phyloP scores from a whole-genome alignment of 2,113 vertebrate species.

The Spea multiplicata region DNA sequence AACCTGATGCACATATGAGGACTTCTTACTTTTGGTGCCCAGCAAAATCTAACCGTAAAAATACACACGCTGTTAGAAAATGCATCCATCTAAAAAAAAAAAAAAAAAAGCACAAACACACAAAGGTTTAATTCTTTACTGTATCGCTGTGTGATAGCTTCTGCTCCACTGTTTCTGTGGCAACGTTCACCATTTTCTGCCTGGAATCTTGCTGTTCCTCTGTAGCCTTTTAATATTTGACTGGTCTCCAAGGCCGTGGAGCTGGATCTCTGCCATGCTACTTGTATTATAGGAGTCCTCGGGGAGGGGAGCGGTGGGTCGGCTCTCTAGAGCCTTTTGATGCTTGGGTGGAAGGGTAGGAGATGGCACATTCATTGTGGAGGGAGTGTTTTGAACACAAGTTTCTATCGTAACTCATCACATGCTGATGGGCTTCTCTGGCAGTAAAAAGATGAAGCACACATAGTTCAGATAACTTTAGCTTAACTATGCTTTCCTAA shows the following conservation, averaged over 20 bases:
- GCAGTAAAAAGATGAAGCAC: not conserved
- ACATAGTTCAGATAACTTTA: not conserved
- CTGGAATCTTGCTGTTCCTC: slow-evolving; percentile 20
- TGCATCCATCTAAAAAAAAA: not conserved
- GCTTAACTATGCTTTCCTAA: not conserved
- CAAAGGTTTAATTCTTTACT: slow-evolving; percentile 28
- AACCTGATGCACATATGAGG: no score
- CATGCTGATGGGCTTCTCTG: not conserved
- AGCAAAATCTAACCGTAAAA: not conserved
- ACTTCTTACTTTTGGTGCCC: not conserved
- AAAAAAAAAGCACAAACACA: not conserved
- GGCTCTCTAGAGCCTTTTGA: not conserved
- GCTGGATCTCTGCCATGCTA: slow-evolving; percentile 34
- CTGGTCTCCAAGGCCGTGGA: slow-evolving; percentile 37
- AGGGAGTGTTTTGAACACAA: not conserved
- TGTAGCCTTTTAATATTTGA: slow-evolving; percentile 45
- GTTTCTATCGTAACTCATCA: not conserved
- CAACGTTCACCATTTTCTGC: slow-evolving; percentile 1
- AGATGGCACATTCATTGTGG: not conserved
- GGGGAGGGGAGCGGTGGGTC: not conserved
- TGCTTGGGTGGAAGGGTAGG: slow-evolving; percentile 2
- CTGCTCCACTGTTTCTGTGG: not conserved
- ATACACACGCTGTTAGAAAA: not conserved
- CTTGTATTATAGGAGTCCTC: slow-evolving; percentile 23
- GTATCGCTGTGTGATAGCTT: not conserved